Conservation (phyloP, 2,888 invertebrate species). For the Balanococcus diminutus region DNA sequence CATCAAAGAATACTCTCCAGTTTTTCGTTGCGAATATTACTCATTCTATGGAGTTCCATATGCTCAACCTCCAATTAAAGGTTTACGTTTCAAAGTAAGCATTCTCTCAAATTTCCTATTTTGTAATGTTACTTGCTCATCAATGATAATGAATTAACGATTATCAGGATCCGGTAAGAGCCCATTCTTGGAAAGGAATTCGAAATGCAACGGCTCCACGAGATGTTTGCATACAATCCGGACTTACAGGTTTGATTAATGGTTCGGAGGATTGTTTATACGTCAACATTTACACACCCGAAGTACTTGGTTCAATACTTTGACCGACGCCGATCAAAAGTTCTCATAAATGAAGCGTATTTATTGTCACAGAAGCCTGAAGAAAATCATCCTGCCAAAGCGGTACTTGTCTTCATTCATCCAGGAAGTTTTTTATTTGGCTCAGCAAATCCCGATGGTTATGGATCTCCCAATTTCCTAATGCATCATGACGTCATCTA, state of each 20-base stretch:
- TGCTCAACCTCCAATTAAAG: slow-evolving; percentile 4
- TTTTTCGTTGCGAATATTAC: not conserved
- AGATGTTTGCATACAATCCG: not conserved
- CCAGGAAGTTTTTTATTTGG: slow-evolving; percentile 9
- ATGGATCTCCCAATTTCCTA: slow-evolving; percentile 22
- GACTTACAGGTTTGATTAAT: not conserved
- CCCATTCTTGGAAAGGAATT: not conserved
- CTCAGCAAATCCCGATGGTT: not conserved
- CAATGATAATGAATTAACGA: no score
- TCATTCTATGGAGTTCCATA: slow-evolving; percentile 31
- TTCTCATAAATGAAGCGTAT: no score
- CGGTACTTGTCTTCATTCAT: slow-evolving; percentile 6
- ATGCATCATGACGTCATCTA: slow-evolving; percentile 44
- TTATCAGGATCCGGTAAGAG: not conserved
- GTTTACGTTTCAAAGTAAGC: slow-evolving; percentile 30
- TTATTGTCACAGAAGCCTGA: not conserved
- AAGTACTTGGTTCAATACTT: not conserved
- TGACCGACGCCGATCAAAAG: no score
- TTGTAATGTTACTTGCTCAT: not conserved
- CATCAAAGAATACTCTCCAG: not conserved
- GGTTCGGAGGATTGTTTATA: slow-evolving; percentile 18
- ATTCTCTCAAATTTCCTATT: not conserved
- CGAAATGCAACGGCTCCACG: not conserved
- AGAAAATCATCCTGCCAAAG: not conserved
- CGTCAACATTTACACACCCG: not conserved